These are phyloP conservation scores for Rhinopithecus roxellana DNA, from an alignment of 2,113 vertebrate species.

Conservation along the genomic window DNA sequence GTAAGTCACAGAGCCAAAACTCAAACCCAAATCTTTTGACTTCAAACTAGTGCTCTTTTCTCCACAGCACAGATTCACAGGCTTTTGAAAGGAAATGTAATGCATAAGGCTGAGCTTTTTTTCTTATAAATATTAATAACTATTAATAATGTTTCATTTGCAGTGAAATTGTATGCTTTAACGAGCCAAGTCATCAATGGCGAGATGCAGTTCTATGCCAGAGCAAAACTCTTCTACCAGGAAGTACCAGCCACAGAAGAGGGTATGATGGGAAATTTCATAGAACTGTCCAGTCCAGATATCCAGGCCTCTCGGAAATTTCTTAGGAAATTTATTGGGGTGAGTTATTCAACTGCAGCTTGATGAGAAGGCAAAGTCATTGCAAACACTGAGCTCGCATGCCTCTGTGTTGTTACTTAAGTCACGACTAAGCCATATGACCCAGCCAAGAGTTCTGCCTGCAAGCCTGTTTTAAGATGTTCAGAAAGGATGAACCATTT, in stretches of 20 bases:
- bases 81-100: neutral
- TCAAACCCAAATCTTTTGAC: neutral
- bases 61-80: neutral
- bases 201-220: constrained; percentile 97
- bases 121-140: neutral
- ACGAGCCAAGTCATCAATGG: constrained; percentile 96
- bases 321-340: constrained; percentile 95
- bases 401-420: neutral
- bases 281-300: constrained; percentile 92
- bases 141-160: constrained; percentile 68
- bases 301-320: constrained; percentile 92
- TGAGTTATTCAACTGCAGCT: constrained; percentile 79
- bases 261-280: constrained; percentile 97
- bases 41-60: neutral
- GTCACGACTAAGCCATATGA: neutral
- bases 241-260: constrained; percentile 95
- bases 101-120: neutral
- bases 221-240: constrained; percentile 94
- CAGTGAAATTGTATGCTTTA: constrained; percentile 96
- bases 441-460: neutral
- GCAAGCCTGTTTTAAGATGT: constrained; percentile 31
- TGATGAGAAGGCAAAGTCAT: constrained; percentile 16
- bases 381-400: neutral
- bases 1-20: neutral
- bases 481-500: neutral